Percentiles rank a stretch among this genome's conserved stretches.
phyloP scores from a whole-genome alignment of 2,888 invertebrate species.

The Lathronympha strigana region DNA sequence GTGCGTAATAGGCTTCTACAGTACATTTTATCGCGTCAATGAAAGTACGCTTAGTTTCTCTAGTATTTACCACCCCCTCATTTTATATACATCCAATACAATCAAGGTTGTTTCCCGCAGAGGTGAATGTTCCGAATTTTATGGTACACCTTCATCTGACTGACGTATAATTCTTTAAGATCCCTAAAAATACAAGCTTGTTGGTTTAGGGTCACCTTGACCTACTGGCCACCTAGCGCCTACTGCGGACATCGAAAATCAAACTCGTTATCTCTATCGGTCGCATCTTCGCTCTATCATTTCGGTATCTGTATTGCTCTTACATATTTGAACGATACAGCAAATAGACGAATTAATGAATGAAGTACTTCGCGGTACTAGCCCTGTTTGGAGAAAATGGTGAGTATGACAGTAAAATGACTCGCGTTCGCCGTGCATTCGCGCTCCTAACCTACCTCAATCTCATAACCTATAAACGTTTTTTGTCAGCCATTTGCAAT shows the following conservation, averaged over 20 bases:
- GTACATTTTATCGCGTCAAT: slow-evolving; percentile 34
- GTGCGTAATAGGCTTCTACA: slow-evolving; percentile 20
- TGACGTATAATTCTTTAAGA: too few species aligned
- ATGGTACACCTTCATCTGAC: neutral
- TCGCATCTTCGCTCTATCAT: too few species aligned
- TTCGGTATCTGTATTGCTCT: too few species aligned
- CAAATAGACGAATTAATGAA: too few species aligned
- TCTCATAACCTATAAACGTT: too few species aligned
- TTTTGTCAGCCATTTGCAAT: too few species aligned
- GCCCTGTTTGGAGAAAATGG: too few species aligned
- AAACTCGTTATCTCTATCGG: too few species aligned
- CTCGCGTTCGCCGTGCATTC: neutral
- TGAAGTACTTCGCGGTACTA: too few species aligned
- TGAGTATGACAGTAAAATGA: neutral
- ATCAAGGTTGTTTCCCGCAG: neutral
- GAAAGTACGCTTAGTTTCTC: slow-evolving; percentile 35
- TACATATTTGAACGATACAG: too few species aligned
- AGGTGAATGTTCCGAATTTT: neutral
- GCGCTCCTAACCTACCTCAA: neutral
- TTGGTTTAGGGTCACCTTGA: neutral
- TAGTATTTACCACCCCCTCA: slow-evolving; percentile 23
- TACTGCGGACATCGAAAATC: too few species aligned
- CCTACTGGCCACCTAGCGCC: slow-evolving; percentile 4
- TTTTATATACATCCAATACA: slow-evolving; percentile 1
- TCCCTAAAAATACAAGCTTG: neutral